Conservation (phyloP, 2,797 vertebrate species). For the Yasuhikotakia modesta region DNA sequence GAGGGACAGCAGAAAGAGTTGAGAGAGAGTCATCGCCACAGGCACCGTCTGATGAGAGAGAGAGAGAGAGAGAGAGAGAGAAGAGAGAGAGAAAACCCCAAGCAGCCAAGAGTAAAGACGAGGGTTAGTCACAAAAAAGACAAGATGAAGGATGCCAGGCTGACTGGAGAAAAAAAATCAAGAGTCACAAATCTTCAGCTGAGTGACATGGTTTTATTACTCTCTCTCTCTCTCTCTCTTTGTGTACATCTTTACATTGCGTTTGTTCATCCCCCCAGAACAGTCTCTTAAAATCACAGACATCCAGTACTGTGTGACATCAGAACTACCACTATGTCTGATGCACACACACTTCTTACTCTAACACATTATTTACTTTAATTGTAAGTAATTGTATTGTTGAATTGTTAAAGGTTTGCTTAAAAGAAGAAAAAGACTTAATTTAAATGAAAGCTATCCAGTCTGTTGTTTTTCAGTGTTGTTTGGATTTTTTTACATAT, state of each 20-base stretch:
- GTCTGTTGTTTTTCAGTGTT: too few relatives aligned
- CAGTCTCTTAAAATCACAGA: not conserved
- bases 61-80: conserved; percentile 14
- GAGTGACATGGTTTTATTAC: conserved; percentile 49
- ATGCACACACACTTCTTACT: too few relatives aligned
- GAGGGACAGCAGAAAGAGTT: conserved; percentile 30
- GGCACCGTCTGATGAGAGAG: conserved; percentile 29
- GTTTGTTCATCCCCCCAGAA: not conserved
- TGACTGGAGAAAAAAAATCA: conserved; percentile 35
- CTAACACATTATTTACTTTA: too few relatives aligned
- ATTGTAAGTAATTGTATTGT: too few relatives aligned
- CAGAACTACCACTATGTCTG: not conserved
- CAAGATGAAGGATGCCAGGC: conserved; percentile 44
- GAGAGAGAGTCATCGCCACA: conserved; percentile 38
- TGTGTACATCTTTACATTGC: conserved; percentile 35
- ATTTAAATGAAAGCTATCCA: too few relatives aligned
- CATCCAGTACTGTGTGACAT: not conserved
- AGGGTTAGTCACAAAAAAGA: conserved; percentile 57
- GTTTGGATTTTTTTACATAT: too few relatives aligned
- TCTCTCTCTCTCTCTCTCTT: conserved; percentile 13
- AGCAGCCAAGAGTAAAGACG: conserved; percentile 46
- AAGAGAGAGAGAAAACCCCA: not conserved
- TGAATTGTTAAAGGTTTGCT: too few relatives aligned
- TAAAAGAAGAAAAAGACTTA: too few relatives aligned
- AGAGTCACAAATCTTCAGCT: conserved; percentile 31